Evolutionary conservation across 2,113 vertebrate species (phyloP).

Genomic region (Cyprinodon variegatus): DNA sequence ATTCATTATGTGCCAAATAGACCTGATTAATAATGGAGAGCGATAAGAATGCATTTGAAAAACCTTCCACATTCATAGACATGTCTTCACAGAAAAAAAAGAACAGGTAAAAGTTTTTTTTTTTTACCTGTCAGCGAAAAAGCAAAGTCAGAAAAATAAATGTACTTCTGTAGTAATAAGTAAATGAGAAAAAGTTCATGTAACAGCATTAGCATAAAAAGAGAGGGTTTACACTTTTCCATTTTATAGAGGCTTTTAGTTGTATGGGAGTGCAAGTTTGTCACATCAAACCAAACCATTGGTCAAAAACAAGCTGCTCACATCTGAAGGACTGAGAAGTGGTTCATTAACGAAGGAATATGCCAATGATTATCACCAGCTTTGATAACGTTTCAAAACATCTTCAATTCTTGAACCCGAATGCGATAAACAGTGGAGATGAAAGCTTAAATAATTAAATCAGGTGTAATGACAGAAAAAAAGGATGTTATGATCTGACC

Average conservation of each 20-base stretch:
- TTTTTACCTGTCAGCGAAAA: constrained; percentile 3
- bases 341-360: constrained; percentile 31
- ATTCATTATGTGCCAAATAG: constrained; percentile 57
- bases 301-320: constrained; percentile 28
- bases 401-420: constrained; percentile 12
- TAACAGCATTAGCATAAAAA: constrained; percentile 61
- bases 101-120: constrained; percentile 5
- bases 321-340: constrained; percentile 17
- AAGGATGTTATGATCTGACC: constrained; percentile 28
- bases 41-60: constrained; percentile 41
- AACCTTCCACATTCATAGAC: constrained; percentile 16
- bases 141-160: neutral
- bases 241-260: constrained; percentile 50
- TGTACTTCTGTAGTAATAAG: constrained; percentile 24
- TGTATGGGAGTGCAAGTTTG: constrained; percentile 45
- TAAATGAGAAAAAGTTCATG: neutral
- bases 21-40: constrained; percentile 52
- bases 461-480: constrained; percentile 17
- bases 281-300: constrained; percentile 27
- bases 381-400: neutral
- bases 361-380: constrained; percentile 41
- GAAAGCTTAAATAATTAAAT: constrained; percentile 20
- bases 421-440: constrained; percentile 42
- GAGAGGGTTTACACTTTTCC: constrained; percentile 41
- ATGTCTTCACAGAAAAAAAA: constrained; percentile 8